These are phyloP conservation scores for Aix galericulata DNA, from an alignment of 2,113 vertebrate genomes.

Conservation along the genomic window DNA sequence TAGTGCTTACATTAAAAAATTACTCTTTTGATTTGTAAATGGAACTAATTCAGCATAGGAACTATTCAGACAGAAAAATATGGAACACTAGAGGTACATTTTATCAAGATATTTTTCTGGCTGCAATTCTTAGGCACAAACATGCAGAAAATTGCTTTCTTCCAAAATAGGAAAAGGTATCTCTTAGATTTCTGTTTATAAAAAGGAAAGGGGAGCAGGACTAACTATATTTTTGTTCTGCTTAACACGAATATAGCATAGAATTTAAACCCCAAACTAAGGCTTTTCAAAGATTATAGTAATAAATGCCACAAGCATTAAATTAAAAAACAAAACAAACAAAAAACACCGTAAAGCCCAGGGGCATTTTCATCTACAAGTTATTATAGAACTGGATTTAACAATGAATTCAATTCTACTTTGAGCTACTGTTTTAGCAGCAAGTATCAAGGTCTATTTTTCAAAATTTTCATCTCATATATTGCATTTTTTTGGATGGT, in stretches of 20 bases:
- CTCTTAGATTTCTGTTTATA: background rate
- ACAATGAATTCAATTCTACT: background rate
- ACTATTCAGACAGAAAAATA: background rate
- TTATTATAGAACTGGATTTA: background rate
- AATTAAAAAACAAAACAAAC: background rate
- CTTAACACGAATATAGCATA: slow-evolving; percentile 10
- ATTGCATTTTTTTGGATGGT: background rate
- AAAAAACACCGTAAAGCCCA: background rate
- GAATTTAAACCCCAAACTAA: slow-evolving; percentile 31
- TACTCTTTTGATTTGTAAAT: background rate
- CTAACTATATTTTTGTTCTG: slow-evolving; percentile 29
- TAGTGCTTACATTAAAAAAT: background rate
- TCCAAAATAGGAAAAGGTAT: slow-evolving; percentile 20
- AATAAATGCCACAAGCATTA: background rate
- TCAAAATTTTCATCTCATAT: background rate
- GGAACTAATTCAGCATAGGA: background rate
- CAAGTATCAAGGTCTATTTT: background rate
- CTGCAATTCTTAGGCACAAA: background rate
- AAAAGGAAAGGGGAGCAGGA: slow-evolving; percentile 37
- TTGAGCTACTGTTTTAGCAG: background rate
- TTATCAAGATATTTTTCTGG: background rate
- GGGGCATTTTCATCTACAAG: slow-evolving; percentile 9
- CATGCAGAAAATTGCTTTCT: slow-evolving; percentile 41
- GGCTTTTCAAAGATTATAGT: background rate
- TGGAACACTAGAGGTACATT: background rate